Evolutionary conservation across 2,797 vertebrate species (phyloP).

Genomic region (Gallirallus australis): DNA sequence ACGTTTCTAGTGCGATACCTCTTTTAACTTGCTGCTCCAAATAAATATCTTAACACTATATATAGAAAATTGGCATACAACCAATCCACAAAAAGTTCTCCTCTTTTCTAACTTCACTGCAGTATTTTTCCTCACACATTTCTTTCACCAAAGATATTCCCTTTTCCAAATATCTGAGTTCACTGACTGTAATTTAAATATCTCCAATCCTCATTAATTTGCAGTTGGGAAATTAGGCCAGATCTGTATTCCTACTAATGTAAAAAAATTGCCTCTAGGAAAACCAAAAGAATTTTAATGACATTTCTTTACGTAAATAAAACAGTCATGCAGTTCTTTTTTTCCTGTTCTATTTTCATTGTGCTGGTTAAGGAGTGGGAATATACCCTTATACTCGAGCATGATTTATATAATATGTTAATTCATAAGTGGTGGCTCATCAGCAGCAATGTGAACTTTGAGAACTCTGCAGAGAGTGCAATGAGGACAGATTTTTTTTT

Average conservation of each 20-base stretch:
- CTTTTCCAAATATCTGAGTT: constrained; percentile 55
- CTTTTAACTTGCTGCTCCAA: neutral
- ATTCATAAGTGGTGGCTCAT: constrained; percentile 48
- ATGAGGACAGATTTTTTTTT: neutral
- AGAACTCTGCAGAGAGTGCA: constrained; percentile 47
- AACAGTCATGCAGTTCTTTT: constrained; percentile 58
- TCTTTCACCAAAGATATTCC: constrained; percentile 12
- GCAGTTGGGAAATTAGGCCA: constrained; percentile 69
- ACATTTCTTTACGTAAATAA: constrained; percentile 70
- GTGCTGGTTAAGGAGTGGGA: constrained; percentile 57
- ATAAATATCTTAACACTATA: neutral
- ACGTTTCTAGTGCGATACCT: neutral
- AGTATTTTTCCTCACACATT: constrained; percentile 19
- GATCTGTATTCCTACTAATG: constrained; percentile 61
- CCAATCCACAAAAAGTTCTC: neutral
- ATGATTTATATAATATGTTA: constrained; percentile 73
- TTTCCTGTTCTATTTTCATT: constrained; percentile 72
- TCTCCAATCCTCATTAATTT: constrained; percentile 69
- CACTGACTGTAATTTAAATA: constrained; percentile 61
- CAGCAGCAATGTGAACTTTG: constrained; percentile 43
- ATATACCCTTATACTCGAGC: constrained; percentile 50
- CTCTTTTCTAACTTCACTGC: constrained; percentile 13
- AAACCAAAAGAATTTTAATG: constrained; percentile 77
- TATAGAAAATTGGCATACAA: neutral
- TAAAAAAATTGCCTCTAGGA: constrained; percentile 62